Conservation (phyloP, 2,888 invertebrate genomes). For the Coecobrya sp. region DNA sequence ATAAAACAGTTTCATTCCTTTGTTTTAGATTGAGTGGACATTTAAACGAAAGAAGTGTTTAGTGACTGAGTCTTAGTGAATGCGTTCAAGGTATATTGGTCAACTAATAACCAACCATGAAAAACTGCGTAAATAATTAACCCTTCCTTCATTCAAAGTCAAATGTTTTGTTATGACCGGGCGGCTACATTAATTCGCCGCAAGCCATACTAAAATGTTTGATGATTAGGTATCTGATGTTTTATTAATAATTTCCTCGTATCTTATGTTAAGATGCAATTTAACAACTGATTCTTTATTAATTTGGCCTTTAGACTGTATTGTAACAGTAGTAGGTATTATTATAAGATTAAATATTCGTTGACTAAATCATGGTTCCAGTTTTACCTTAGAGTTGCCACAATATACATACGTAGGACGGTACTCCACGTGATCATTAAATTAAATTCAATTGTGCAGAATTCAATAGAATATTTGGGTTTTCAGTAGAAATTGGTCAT, state of each 20-base stretch:
- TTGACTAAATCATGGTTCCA: not conserved
- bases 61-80: not conserved
- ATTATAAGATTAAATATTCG: not conserved
- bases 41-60: not conserved
- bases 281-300: not conserved
- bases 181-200: not conserved
- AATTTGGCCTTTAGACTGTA: conserved; percentile 33
- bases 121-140: conserved; percentile 32
- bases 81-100: not conserved
- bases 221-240: not conserved
- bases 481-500: not conserved
- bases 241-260: conserved; percentile 24
- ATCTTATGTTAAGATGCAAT: not conserved
- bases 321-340: not conserved
- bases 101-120: not conserved
- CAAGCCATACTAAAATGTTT: not conserved
- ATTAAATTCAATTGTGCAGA: not conserved
- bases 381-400: not conserved
- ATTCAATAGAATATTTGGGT: not conserved
- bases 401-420: not conserved
- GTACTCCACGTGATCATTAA: not conserved
- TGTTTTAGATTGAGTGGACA: not conserved
- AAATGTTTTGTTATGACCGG: not conserved
- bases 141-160: not conserved
- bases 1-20: conserved; percentile 21